Percentiles rank a stretch among this genome's conserved stretches.
Evolutionary conservation across 2,113 vertebrate species (phyloP).

Genomic region (Gallinago jamesoni): DNA sequence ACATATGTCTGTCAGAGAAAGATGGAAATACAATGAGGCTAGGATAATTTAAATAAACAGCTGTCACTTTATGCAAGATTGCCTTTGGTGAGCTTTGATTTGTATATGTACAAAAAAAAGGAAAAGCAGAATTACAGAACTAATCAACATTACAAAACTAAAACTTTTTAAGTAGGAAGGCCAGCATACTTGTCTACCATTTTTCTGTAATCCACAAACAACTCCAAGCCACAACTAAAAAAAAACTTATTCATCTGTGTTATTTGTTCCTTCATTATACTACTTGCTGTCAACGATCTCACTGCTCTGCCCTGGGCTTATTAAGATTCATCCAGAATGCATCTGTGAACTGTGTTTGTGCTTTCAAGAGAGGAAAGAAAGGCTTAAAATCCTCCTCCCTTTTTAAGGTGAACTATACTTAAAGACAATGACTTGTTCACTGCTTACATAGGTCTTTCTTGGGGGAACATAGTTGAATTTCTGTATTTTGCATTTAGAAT

Average conservation of each 20-base stretch:
- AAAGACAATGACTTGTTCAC: background rate
- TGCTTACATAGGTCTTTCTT: background rate
- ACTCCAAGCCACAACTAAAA: background rate
- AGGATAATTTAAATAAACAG: conserved; percentile 77
- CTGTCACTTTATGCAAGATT: conserved; percentile 72
- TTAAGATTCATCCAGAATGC: background rate
- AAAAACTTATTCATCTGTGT: conserved; percentile 1
- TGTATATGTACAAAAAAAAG: background rate
- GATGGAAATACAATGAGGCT: conserved; percentile 56
- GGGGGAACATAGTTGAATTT: background rate
- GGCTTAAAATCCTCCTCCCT: background rate
- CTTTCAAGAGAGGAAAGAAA: background rate
- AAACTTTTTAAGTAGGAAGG: background rate
- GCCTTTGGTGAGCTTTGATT: conserved; percentile 73
- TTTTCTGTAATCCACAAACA: background rate
- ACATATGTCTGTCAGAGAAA: conserved; percentile 73
- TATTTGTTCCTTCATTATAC: conserved; percentile 27
- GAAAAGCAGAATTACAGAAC: background rate
- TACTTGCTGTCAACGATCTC: conserved; percentile 16
- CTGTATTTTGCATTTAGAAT: background rate
- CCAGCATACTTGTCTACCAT: background rate
- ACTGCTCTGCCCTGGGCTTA: background rate
- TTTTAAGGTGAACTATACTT: background rate
- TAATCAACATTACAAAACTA: background rate
- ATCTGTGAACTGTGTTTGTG: background rate